Conservation (phyloP, 2,888 invertebrate genomes). For the Drosophila maculinotata region DNA sequence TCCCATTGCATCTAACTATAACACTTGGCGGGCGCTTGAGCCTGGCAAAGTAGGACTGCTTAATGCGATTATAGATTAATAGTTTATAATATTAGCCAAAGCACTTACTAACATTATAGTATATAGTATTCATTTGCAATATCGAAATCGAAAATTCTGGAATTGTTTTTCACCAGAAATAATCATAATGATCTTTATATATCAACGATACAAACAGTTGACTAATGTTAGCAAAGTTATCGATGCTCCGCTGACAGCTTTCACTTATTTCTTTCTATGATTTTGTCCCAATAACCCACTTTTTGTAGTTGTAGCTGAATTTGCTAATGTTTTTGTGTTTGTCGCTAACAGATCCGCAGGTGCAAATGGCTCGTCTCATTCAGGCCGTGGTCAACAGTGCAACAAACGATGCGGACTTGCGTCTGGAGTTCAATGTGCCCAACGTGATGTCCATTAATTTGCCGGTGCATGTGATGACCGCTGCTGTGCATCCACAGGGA, state of each 20-base stretch:
- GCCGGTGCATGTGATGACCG: slow-evolving; percentile 85
- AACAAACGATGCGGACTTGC: slow-evolving; percentile 83
- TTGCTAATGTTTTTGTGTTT: slow-evolving; percentile 6
- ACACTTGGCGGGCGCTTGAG: too few relatives aligned
- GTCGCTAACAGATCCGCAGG: slow-evolving; percentile 78
- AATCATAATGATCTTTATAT: too few relatives aligned
- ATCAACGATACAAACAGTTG: too few relatives aligned
- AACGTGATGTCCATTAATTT: slow-evolving; percentile 83
- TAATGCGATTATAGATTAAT: too few relatives aligned
- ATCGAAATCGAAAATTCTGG: too few relatives aligned
- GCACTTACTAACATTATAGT: too few relatives aligned
- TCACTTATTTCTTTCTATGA: neutral
- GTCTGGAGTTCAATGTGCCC: slow-evolving; percentile 84
- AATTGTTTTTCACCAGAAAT: too few relatives aligned
- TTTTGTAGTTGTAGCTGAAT: neutral
- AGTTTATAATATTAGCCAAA: too few relatives aligned
- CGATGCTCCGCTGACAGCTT: neutral
- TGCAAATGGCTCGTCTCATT: slow-evolving; percentile 83
- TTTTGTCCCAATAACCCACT: too few relatives aligned
- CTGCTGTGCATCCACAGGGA: slow-evolving; percentile 86
- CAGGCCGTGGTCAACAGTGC: slow-evolving; percentile 84
- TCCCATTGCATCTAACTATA: too few relatives aligned
- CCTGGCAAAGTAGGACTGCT: too few relatives aligned
- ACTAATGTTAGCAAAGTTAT: neutral
- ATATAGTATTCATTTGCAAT: too few relatives aligned